These are phyloP conservation scores for Idaea straminata DNA, from an alignment of 2,888 invertebrate species.

Conservation along the genomic window DNA sequence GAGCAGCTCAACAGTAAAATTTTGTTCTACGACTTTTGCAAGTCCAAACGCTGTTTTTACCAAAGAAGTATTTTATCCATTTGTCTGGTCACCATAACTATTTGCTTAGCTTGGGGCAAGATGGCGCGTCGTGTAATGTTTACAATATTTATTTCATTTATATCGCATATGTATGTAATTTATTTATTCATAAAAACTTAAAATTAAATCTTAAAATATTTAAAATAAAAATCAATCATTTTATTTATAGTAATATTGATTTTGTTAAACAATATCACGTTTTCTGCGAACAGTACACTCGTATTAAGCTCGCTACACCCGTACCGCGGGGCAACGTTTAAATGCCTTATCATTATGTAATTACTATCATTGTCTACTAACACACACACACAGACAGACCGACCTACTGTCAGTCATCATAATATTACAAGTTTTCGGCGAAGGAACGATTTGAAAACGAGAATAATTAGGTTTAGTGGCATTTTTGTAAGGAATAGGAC, in stretches of 20 bases:
- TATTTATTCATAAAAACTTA: too few species aligned
- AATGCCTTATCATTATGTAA: slow-evolving; percentile 80
- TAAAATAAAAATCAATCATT: too few species aligned
- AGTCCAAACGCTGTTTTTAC: not conserved
- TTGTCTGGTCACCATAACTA: not conserved
- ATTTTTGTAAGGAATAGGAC: not conserved
- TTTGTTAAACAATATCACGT: slow-evolving; percentile 10
- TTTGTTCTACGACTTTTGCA: not conserved
- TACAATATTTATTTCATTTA: not conserved
- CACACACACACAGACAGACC: slow-evolving; percentile 31
- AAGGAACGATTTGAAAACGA: slow-evolving; percentile 19
- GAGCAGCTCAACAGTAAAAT: too few species aligned
- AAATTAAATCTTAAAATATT: too few species aligned
- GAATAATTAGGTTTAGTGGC: slow-evolving; percentile 7
- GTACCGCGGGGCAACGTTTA: slow-evolving; percentile 70
- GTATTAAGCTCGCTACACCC: slow-evolving; percentile 60
- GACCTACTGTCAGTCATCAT: slow-evolving; percentile 41
- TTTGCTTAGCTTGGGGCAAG: not conserved
- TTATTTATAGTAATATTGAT: not conserved
- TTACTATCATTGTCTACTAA: slow-evolving; percentile 75
- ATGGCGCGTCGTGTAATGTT: not conserved
- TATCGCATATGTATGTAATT: too few species aligned
- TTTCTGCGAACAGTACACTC: slow-evolving; percentile 50
- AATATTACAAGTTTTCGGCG: slow-evolving; percentile 26
- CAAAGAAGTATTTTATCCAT: not conserved